Percentiles rank a stretch among this genome's conserved stretches.
Evolutionary conservation across 92 coral and sea anemone species (phyloP).

Genomic region (Porites rus): DNA sequence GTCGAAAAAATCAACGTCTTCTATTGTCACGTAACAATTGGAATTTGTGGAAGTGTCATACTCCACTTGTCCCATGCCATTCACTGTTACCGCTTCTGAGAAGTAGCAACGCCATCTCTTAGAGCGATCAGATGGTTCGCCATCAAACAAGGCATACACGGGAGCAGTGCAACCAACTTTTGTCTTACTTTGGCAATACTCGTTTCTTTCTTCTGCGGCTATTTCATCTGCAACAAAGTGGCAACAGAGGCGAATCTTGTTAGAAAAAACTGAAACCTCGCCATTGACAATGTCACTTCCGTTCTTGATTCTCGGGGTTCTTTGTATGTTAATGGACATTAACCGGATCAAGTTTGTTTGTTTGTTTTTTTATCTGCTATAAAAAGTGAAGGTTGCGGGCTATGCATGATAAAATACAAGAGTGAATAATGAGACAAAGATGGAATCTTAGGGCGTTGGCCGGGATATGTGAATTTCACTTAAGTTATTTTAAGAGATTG

Average conservation of each 20-base stretch:
- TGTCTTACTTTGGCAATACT: neutral
- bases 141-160: conserved; percentile 8
- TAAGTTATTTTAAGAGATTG: no score
- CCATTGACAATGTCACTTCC: no score
- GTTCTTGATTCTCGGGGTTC: no score
- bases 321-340: no score
- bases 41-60: neutral
- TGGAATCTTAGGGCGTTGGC: no score
- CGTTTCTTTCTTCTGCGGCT: neutral
- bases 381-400: no score
- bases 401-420: no score
- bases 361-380: no score
- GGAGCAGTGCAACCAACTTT: conserved; percentile 14
- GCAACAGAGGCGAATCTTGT: neutral
- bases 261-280: no score
- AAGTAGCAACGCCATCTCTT: conserved; percentile 33
- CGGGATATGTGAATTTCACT: no score
- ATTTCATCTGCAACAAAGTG: conserved; percentile 15
- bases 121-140: neutral
- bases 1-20: neutral
- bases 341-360: no score
- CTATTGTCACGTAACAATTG: neutral
- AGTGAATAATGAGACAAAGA: no score
- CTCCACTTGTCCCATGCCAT: neutral
- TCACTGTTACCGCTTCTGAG: neutral